phyloP scores from a whole-genome alignment of 2,797 vertebrate genomes.

The Buphagus erythrorhynchus region DNA sequence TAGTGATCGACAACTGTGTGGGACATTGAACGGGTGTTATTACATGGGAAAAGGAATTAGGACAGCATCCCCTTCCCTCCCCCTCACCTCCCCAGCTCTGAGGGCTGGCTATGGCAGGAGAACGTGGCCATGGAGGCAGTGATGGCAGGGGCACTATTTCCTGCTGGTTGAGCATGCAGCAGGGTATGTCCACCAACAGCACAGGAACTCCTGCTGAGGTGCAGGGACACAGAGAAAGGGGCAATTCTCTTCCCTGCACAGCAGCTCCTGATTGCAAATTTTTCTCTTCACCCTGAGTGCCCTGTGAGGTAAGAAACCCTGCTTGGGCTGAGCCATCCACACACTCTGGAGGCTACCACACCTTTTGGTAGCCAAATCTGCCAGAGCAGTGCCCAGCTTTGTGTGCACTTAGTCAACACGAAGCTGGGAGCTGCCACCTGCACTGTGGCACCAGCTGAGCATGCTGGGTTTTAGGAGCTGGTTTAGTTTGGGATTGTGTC shows the following conservation, averaged over 20 bases:
- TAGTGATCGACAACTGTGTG: slow-evolving; percentile 91
- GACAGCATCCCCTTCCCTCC: neutral
- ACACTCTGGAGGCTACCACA: neutral
- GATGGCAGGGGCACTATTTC: neutral
- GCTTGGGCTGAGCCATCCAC: accelerated
- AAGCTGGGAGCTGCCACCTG: neutral
- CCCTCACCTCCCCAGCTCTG: neutral
- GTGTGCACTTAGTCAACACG: accelerated
- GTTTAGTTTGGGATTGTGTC: neutral
- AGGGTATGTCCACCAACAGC: neutral
- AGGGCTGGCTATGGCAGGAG: neutral
- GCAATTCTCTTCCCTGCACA: neutral
- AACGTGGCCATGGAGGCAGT: neutral
- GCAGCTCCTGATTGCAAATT: neutral
- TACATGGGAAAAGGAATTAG: neutral
- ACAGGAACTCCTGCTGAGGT: neutral
- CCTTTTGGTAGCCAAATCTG: accelerated
- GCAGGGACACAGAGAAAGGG: neutral
- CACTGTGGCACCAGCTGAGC: accelerated
- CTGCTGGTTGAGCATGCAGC: neutral
- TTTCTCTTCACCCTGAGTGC: neutral
- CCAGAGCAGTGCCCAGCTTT: accelerated
- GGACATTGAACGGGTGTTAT: slow-evolving; percentile 6
- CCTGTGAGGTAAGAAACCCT: neutral
- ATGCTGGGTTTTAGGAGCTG: neutral